These are phyloP conservation scores for Sigmodon hispidus DNA, from an alignment of 2,113 vertebrate genomes.

Conservation along the genomic window DNA sequence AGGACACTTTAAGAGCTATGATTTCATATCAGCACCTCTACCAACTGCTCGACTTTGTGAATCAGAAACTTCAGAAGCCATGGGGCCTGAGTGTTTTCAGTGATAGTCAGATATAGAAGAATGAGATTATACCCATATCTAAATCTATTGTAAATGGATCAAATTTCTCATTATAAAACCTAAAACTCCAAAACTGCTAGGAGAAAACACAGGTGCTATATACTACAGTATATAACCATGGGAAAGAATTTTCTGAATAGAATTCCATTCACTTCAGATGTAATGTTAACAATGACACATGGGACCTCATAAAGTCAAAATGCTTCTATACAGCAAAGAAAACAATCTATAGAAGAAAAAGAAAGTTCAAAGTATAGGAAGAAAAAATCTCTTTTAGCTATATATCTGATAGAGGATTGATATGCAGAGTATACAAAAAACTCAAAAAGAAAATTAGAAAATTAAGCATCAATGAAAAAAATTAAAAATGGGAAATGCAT, in stretches of 20 bases:
- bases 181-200: background rate
- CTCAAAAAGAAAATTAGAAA: background rate
- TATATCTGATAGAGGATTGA: background rate
- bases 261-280: background rate
- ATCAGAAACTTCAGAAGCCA: background rate
- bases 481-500: background rate
- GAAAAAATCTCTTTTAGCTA: background rate
- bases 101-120: background rate
- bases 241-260: background rate
- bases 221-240: background rate
- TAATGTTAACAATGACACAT: background rate
- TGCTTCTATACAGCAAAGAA: background rate
- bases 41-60: background rate
- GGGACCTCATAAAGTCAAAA: background rate
- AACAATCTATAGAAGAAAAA: background rate
- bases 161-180: background rate
- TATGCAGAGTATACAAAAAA: background rate
- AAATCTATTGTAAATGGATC: background rate
- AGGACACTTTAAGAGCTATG: background rate
- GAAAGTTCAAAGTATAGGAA: background rate
- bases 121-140: background rate
- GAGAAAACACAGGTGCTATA: no score
- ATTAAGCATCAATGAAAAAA: background rate
- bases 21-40: background rate
- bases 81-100: background rate